Evolutionary conservation across 1,140 invertebrate species (phyloP).

Genomic region (Drosophila cardini): DNA sequence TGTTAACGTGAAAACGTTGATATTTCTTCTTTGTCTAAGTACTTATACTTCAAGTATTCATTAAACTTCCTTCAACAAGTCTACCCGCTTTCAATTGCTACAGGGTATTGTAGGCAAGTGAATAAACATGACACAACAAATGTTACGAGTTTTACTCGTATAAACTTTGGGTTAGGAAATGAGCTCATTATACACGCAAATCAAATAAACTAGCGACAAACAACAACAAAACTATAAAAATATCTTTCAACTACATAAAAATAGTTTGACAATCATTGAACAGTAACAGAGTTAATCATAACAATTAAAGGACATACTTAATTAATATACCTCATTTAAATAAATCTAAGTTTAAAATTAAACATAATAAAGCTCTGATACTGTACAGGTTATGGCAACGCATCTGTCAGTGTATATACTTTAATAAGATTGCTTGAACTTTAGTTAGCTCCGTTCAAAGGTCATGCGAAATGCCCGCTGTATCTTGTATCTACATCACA

Average conservation of each 20-base stretch:
- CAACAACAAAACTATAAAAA: slow-evolving; percentile 20
- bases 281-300: not conserved
- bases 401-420: not conserved
- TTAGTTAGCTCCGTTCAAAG: too few relatives aligned
- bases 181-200: slow-evolving; percentile 34
- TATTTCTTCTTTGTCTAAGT: too few relatives aligned
- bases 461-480: not conserved
- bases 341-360: too few relatives aligned
- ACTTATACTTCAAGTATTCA: too few relatives aligned
- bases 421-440: not conserved
- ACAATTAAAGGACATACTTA: too few relatives aligned
- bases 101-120: slow-evolving; percentile 20
- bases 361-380: too few relatives aligned
- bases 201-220: slow-evolving; percentile 32
- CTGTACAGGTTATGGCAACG: too few relatives aligned
- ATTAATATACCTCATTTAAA: too few relatives aligned
- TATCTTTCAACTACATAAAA: slow-evolving; percentile 13
- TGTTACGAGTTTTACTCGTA: not conserved
- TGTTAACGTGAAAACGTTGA: too few relatives aligned
- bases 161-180: slow-evolving; percentile 22
- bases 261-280: not conserved
- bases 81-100: not conserved
- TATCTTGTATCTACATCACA: slow-evolving; percentile 27
- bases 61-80: too few relatives aligned
- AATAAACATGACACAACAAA: slow-evolving; percentile 33